Base-by-base conservation (phyloP, 2,797 vertebrate genomes). In the Eptatretus atami region DNA sequence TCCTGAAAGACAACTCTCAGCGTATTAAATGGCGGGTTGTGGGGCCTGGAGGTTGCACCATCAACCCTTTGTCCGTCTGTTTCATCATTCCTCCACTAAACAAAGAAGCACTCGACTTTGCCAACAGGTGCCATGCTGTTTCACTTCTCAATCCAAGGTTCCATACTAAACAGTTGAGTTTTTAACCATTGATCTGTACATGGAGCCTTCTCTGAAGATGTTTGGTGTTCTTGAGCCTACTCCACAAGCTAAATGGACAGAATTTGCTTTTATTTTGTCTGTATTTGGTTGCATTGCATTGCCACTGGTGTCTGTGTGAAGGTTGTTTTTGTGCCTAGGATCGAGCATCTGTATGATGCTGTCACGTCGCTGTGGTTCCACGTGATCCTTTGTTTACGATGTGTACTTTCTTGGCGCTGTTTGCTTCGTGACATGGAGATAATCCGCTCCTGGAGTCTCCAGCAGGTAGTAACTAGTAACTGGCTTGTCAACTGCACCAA, bases 51-150 rank as follows among this genome's bases (percentile, higher is more conserved):
- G 81, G 86, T 19, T 67, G 68, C 0, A 85, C 95, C 71, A 78
- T 87, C 0, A 9, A 77, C 0, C 77, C 90, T 13, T 88, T 87
- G 0, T 90, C 88, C 0, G 79, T 96, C 70, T 90, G 85, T 73
- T 96, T 95, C 75, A 72, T 86, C 0, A 73, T 94, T 8, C 86
- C 84, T 0, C 86, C 87, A 0, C 78, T 83, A 69, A 95, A 94
- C 77, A 80, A 78, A 67, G 85, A 94, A 66, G 85, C 87, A 1
- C 68, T 80, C 68, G 87, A 93, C 0, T 75, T 79, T 0, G 73
- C 84, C 8, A 68, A 71, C 67, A 79, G 81, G 90, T 94, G 76
- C 72, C 82, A 73, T 8, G 67, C 65, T 44, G 31, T 44, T 44
- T 44, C 31, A 44, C 31, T 44, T 44, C 31, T 44, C 31, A 44